These are phyloP conservation scores for Takifugu rubripes DNA, from an alignment of 2,797 vertebrate genomes.

Conservation along the genomic window DNA sequence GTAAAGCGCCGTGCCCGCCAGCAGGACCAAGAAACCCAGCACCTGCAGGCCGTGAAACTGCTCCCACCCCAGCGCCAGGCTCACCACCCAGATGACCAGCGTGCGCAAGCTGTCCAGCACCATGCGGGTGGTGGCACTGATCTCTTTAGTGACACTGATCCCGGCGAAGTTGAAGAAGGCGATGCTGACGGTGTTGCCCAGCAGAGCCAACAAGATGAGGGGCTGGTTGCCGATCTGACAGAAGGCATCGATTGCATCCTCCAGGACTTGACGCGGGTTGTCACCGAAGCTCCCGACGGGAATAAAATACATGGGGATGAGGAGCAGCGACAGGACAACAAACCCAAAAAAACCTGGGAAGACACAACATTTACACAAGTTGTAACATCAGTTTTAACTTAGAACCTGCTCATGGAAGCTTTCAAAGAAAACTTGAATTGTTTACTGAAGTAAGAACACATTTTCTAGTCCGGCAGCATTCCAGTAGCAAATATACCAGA, in stretches of 20 bases:
- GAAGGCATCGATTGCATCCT: conserved; percentile 89
- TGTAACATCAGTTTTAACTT: not conserved
- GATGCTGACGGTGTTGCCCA: conserved; percentile 91
- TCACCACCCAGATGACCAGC: conserved; percentile 87
- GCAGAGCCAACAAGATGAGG: conserved; percentile 82
- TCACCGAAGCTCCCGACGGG: conserved; percentile 73
- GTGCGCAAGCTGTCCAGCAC: conserved; percentile 94
- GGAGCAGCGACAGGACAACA: conserved; percentile 81
- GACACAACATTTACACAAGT: not conserved
- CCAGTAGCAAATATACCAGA: too few relatives aligned
- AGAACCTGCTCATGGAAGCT: too few relatives aligned
- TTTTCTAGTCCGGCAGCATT: too few relatives aligned
- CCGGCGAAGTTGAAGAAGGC: conserved; percentile 97
- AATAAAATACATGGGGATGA: conserved; percentile 92
- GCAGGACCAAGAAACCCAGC: conserved; percentile 84
- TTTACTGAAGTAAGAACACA: too few relatives aligned
- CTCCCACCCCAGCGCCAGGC: conserved; percentile 88
- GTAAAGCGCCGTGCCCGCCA: conserved; percentile 83
- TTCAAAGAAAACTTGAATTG: too few relatives aligned
- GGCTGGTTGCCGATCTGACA: conserved; percentile 86
- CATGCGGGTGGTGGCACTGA: conserved; percentile 96
- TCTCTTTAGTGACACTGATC: conserved; percentile 94
- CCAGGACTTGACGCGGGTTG: conserved; percentile 79
- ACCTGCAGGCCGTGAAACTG: conserved; percentile 86
- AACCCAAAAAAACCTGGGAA: conserved; percentile 88